Percentiles rank a stretch among this genome's conserved stretches.
These are phyloP conservation scores for Cossypha niveicapilla DNA, from an alignment of 2,797 vertebrate species.

Conservation along the genomic window DNA sequence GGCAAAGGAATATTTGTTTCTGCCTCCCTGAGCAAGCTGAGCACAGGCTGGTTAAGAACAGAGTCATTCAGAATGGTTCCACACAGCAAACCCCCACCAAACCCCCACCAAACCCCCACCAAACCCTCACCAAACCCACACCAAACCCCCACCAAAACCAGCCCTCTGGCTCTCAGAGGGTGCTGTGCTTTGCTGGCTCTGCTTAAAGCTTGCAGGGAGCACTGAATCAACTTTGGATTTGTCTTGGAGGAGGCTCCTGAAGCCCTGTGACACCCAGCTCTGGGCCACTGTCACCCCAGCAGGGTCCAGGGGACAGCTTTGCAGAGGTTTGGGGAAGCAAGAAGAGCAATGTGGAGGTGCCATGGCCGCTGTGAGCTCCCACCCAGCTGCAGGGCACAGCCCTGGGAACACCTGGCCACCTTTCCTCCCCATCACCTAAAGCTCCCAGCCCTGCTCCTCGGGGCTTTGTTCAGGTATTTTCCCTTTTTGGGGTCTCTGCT, in stretches of 20 bases:
- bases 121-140: too few species aligned
- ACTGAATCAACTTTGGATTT: too few species aligned
- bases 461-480: fast-evolving
- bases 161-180: neutral
- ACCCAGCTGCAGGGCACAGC: neutral
- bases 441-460: neutral
- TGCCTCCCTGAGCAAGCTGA: neutral
- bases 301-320: neutral
- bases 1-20: neutral
- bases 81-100: neutral
- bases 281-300: fast-evolving
- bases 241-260: too few species aligned
- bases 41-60: neutral
- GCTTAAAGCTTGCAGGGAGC: too few species aligned
- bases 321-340: neutral
- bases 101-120: neutral
- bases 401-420: too few species aligned
- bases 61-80: neutral
- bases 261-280: neutral
- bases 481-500: neutral
- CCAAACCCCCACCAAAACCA: neutral
- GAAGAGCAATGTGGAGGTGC: neutral
- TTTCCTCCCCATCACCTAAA: too few species aligned
- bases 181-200: too few species aligned
- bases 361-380: neutral